A percentile compares a stretch with the other conserved stretches of the same genome.
Evolutionary conservation across 2,888 invertebrate genomes (phyloP).

Genomic region (Stegophylla sp.): DNA sequence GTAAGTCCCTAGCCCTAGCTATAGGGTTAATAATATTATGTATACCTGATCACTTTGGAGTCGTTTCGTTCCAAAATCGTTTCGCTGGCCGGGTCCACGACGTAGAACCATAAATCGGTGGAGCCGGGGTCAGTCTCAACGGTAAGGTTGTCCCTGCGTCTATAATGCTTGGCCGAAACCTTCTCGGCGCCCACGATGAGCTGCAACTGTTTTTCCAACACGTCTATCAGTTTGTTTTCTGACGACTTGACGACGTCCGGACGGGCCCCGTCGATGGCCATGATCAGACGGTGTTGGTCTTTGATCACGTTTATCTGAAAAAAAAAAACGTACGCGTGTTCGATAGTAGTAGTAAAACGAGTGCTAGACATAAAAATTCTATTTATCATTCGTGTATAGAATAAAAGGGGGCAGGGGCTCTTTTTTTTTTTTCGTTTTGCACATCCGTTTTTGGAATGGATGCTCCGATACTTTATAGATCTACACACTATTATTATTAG

Average conservation of each 20-base stretch:
- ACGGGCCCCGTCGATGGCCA: slow-evolving; percentile 78
- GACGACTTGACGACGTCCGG: slow-evolving; percentile 74
- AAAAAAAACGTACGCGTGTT: slow-evolving; percentile 58
- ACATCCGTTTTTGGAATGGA: too few species aligned
- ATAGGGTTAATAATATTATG: too few species aligned
- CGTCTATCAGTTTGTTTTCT: slow-evolving; percentile 69
- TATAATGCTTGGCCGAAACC: slow-evolving; percentile 77
- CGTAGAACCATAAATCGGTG: slow-evolving; percentile 88
- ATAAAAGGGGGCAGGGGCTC: too few species aligned
- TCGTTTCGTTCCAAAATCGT: slow-evolving; percentile 77
- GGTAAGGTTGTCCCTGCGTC: slow-evolving; percentile 76
- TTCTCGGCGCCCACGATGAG: slow-evolving; percentile 82
- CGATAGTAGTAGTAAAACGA: too few species aligned
- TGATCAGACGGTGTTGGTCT: slow-evolving; percentile 77
- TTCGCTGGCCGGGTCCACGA: slow-evolving; percentile 80
- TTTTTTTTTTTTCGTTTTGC: too few species aligned
- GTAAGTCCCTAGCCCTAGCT: too few species aligned
- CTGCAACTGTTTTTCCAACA: slow-evolving; percentile 77
- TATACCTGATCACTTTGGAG: slow-evolving; percentile 73
- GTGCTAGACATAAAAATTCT: too few species aligned
- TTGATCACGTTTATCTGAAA: slow-evolving; percentile 78
- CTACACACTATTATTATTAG: too few species aligned
- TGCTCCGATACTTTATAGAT: too few species aligned
- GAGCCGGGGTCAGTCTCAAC: slow-evolving; percentile 75
- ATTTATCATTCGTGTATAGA: too few species aligned